phyloP scores from a whole-genome alignment of 2,797 vertebrate genomes.

The Melanotaenia boesemani region DNA sequence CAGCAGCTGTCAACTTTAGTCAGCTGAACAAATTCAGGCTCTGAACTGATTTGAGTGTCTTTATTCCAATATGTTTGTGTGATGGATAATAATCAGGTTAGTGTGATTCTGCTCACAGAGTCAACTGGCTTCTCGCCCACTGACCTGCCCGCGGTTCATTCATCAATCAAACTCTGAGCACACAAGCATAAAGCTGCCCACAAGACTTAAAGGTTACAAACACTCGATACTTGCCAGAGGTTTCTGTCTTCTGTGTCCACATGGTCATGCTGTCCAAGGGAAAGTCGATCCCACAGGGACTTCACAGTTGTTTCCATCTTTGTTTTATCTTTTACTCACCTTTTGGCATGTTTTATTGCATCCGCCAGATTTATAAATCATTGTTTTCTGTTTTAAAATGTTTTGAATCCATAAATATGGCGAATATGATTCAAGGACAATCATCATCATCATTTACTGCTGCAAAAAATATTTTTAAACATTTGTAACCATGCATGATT shows the following conservation, averaged over 20 bases:
- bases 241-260: not conserved
- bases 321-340: not conserved
- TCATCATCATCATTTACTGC: not conserved
- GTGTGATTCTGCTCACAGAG: slow-evolving; percentile 44
- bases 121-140: slow-evolving; percentile 18
- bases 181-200: not conserved
- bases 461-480: not conserved
- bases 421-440: not conserved
- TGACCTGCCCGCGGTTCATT: slow-evolving; percentile 23
- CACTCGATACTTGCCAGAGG: not conserved
- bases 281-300: not conserved
- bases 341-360: not conserved
- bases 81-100: slow-evolving; percentile 22
- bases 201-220: slow-evolving; percentile 31
- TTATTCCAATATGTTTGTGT: not conserved
- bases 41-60: slow-evolving; percentile 15
- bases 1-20: not conserved
- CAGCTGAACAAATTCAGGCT: not conserved
- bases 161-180: slow-evolving; percentile 47
- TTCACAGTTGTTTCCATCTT: not conserved
- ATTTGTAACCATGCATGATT: not conserved
- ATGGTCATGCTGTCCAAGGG: not conserved
- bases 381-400: not conserved
- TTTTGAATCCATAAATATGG: not conserved
- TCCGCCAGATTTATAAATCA: not conserved